These are phyloP conservation scores for Halcyon malimbica DNA, from an alignment of 2,113 vertebrate genomes.

Conservation along the genomic window DNA sequence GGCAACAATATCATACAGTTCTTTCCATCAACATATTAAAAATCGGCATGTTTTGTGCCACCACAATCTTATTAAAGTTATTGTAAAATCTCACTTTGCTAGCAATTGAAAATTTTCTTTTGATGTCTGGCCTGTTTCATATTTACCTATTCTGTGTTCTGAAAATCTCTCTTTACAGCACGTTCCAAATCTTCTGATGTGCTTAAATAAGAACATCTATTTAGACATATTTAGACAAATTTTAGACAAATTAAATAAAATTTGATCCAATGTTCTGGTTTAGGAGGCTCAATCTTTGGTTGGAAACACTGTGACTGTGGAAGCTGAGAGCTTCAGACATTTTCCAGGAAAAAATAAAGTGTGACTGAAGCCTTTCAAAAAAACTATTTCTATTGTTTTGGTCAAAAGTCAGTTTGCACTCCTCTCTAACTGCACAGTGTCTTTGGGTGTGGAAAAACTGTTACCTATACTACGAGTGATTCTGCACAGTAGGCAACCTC, in stretches of 20 bases:
- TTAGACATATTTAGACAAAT: background rate
- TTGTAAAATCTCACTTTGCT: background rate
- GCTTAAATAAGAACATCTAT: background rate
- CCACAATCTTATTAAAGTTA: background rate
- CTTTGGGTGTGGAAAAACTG: background rate
- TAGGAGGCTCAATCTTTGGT: background rate
- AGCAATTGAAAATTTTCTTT: background rate
- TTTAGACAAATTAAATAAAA: background rate
- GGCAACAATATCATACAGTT: background rate
- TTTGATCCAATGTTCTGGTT: background rate
- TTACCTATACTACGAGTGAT: background rate
- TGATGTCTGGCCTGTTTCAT: background rate
- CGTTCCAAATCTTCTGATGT: background rate
- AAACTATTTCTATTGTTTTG: background rate
- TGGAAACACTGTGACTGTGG: background rate
- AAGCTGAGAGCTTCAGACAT: background rate
- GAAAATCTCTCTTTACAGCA: background rate
- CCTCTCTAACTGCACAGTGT: background rate
- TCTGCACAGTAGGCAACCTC: background rate
- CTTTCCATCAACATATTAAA: conserved; percentile 32
- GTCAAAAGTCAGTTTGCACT: background rate
- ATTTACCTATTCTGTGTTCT: background rate
- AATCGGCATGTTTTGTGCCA: background rate
- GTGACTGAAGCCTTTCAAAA: background rate
- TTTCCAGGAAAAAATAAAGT: background rate